phyloP scores from a whole-genome alignment of 2,888 invertebrate species.

The Ophion slaviceki region DNA sequence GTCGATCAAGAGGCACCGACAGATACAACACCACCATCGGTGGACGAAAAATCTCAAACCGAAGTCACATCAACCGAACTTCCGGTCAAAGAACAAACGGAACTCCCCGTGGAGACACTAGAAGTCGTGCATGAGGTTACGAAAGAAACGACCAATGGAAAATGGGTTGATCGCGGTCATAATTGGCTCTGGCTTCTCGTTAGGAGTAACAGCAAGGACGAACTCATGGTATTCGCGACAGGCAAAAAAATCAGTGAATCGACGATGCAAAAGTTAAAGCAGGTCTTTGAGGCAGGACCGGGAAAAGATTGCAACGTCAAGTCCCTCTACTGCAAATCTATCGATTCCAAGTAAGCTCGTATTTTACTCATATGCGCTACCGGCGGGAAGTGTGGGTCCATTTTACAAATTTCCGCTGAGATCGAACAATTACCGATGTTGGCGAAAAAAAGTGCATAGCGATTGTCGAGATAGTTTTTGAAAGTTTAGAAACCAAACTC shows the following conservation, averaged over 20 bases:
- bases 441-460: too few species aligned
- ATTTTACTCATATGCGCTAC: neutral
- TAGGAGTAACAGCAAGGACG: slow-evolving; percentile 79
- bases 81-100: slow-evolving; percentile 17
- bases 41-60: slow-evolving; percentile 48
- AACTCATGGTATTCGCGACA: slow-evolving; percentile 81
- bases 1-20: slow-evolving; percentile 57
- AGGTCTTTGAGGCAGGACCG: slow-evolving; percentile 77
- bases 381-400: neutral
- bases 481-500: too few species aligned
- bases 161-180: slow-evolving; percentile 56
- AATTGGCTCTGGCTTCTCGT: slow-evolving; percentile 80
- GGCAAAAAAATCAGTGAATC: slow-evolving; percentile 78
- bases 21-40: slow-evolving; percentile 38
- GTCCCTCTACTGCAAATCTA: slow-evolving; percentile 81
- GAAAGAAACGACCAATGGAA: slow-evolving; percentile 56
- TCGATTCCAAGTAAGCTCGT: slow-evolving; percentile 75
- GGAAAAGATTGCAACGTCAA: slow-evolving; percentile 82
- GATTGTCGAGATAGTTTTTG: too few species aligned
- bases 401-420: neutral
- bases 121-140: slow-evolving; percentile 46
- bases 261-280: slow-evolving; percentile 79
- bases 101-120: neutral
- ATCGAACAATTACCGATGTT: neutral
- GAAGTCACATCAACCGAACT: slow-evolving; percentile 68